Evolutionary conservation across 2,888 invertebrate genomes (phyloP), one percentile per base, ranked within the genome.

Genomic region (Tipula confusa): DNA sequence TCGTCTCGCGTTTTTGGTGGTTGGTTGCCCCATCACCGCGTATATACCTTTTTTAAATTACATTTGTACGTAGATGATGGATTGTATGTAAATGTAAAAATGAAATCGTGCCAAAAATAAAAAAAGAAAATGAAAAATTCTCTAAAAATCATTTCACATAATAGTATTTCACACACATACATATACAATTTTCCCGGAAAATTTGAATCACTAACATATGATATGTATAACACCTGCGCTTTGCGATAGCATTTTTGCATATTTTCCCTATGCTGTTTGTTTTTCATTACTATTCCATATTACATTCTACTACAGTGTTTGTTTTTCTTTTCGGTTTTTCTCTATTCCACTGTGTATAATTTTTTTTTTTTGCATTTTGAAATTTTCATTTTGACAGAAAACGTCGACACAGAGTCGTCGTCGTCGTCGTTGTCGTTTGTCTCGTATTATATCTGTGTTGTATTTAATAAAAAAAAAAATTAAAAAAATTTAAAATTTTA

Each of bases 321-420:
- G 24, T 24, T 64, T 64, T 64, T 9, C 64, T 18, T 64, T 64
- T 18, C 48, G 48, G 18, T n/a, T 15, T 48, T 48, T 48, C 48
- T 48, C 48, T 48, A 7, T 18, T 48, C 48, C 18, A 48, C 15
- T 18, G 1, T 18, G 38, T 13, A 38, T 11, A 38, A 38, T 31
- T 5, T 31, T 5, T 7, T 13, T 38, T 48, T 48, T 48, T 48
- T 33, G 33, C 9, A 11, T 11, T 38, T 64, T 64, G 24, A n/a
- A 24, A 64, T 64, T 64, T 64, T 64, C 64, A 64, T 64, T 64
- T 64, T 64, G 64, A 64, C 64, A 64, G 64, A 24, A 64, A 24
- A 64, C 24, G 24, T 64, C 64, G 64, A 64, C 24, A 64, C 64
- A 64, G 64, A 64, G 64, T 64, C 64, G 64, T 64, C 64, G 64